Evolutionary conservation across 2,888 invertebrate species (phyloP), one percentile per base, ranked within the genome.

Genomic region (Petrolisthes manimaculis): DNA sequence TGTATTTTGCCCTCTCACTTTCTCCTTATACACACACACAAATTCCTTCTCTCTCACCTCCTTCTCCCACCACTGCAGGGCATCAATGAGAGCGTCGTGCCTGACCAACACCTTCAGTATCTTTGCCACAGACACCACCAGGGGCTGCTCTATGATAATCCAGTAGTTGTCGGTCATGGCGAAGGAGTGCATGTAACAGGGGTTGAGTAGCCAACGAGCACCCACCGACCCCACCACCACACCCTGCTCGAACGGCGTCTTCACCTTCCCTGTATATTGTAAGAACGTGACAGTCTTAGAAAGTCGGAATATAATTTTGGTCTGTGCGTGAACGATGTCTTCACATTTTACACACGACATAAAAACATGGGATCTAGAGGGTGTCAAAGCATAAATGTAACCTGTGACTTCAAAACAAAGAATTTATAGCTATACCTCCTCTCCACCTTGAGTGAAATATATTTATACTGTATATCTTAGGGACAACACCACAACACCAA

Each of bases 131-230:
- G 90, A 91, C 21, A 97, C 94, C 2, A 95, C 95, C 80, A 98
- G 92, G 0, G 98, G 97, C 93, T 98, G 98, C 92, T 98, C 98
- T 74, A 98, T 95, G 84, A 98, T 95, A 89, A 98, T 94, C 92
- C 96, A 97, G 93, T 96, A 98, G 92, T 97, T 96, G 80, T 96
- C 95, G 0, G 98, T 91, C 90, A 98, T 94, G 67, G 96, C 97
- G 93, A 98, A 98, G 2, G 97, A 97, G 92, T 98, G 98, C 96
- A 97, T 97, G 92, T 98, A 98, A 0, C 96, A 95, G 0, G 97
- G 97, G 93, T 96, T 95, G 74, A 97, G 93, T 61, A 95, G 94
- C 97, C 97, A 97, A 89, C 96, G 94, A 4, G 96, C 95, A 12
- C 95, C 95, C 91, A 97, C 93, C 3, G 94, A 94, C 4, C 95